Conservation (phyloP, 2,797 vertebrate species). For the Poeciliopsis infans region DNA sequence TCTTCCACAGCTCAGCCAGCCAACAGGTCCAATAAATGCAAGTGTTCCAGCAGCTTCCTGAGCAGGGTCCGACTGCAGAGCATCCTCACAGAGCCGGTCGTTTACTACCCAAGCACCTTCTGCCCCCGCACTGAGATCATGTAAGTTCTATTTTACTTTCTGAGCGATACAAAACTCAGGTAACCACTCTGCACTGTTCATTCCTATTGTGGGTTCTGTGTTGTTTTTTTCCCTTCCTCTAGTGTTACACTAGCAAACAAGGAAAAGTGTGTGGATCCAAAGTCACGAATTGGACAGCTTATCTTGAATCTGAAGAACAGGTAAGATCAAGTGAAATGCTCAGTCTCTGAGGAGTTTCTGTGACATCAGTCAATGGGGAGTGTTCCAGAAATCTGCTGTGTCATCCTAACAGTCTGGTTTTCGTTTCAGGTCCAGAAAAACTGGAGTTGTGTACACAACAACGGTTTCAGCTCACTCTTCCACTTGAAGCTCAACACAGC, state of each 20-base stretch:
- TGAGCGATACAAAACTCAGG: background rate
- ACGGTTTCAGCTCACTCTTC: background rate
- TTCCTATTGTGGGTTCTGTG: background rate
- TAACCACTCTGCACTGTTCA: background rate
- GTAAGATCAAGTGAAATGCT: conserved; percentile 1
- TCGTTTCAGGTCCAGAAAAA: conserved; percentile 3
- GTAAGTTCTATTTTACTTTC: conserved; percentile 23
- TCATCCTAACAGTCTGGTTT: conserved; percentile 4
- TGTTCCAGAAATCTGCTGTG: background rate
- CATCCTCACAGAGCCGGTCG: background rate
- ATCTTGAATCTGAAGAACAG: conserved; percentile 10
- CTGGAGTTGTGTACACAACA: background rate
- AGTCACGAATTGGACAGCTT: conserved; percentile 7
- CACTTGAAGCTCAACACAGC: background rate
- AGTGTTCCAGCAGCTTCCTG: conserved; percentile 20
- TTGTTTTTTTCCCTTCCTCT: background rate
- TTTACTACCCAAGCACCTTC: conserved; percentile 22
- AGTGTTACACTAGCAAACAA: conserved; percentile 11
- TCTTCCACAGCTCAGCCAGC: conserved; percentile 9
- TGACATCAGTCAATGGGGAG: background rate
- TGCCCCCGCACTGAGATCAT: conserved; percentile 33
- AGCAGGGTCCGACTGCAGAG: background rate
- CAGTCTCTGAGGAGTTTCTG: background rate
- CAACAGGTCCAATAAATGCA: conserved; percentile 15
- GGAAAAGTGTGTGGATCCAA: conserved; percentile 32